Evolutionary conservation across 2,888 invertebrate genomes (phyloP), one percentile per base, ranked within the genome.

Genomic region (Catocala fraxini): DNA sequence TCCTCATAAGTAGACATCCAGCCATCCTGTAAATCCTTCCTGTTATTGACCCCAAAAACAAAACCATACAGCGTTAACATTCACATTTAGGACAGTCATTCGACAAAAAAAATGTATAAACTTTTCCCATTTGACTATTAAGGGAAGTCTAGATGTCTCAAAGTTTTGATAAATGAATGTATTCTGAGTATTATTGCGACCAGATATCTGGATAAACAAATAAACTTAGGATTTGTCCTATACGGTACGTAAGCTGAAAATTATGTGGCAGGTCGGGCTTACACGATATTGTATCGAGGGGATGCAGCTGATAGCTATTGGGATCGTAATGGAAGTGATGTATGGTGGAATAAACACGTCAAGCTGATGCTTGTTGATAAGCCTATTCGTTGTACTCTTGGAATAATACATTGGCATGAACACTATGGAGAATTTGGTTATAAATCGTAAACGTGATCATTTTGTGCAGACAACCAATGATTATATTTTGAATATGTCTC

Each of bases 21-120:
- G 25, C 47, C 3, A 25, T 47, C 7, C 13, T 46, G 2, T 9
- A 25, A 25, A 10, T 25, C 15, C 9, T 47, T 6, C 47, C 9
- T 47, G 25, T 15, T 47, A 25, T 11, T 47, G 47, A 47, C 25
- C 47, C 25, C n/a, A 47, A 47, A 47, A 47, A 25, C 10, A 47
- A 47, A 47, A 47, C 4, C 25, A 49, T 43, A 25, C 41, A 41
- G 39, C 11, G 42, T 42, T 42, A 42, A 42, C 11, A 42, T 42
- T 42, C 42, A 42, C 42, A 13, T 46, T 46, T n/a, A 43, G 12
- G 43, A 10, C 10, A 43, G 43, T 43, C 10, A 39, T 39, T 39
- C 5, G 15, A 13, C 10, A 25, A 4, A 25, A 47, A n/a, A 25
- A 47, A 25, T 10, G 47, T 10, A 4, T 15, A 25, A 47, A 47